Evolutionary conservation across 2,797 vertebrate species (phyloP).

Genomic region (Channallabes apus): DNA sequence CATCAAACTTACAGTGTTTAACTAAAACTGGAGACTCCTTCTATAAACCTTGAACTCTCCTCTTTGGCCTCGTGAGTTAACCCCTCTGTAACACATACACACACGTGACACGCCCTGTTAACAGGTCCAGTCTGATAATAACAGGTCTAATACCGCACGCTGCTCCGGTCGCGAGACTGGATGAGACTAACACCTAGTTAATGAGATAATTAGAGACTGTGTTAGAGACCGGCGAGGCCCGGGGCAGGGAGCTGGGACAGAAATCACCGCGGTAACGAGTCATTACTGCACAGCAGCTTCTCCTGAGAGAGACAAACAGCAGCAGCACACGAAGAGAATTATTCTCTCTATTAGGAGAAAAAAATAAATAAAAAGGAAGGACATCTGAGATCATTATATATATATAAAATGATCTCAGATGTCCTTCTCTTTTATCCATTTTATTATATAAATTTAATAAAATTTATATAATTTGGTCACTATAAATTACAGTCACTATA

Average conservation of each 20-base stretch:
- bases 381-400: neutral
- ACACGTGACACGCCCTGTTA: neutral
- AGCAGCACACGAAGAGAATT: neutral
- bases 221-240: constrained; percentile 31
- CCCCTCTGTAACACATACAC: neutral
- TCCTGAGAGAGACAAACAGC: neutral
- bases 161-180: constrained; percentile 13
- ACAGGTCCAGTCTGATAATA: constrained; percentile 29
- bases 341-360: neutral
- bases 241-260: constrained; percentile 17
- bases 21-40: neutral
- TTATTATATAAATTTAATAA: too few relatives aligned
- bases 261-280: constrained; percentile 26
- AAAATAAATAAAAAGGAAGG: neutral
- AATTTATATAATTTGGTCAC: too few relatives aligned
- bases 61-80: neutral
- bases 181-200: constrained; percentile 50
- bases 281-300: constrained; percentile 6
- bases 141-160: constrained; percentile 19
- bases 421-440: too few relatives aligned
- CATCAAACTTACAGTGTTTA: neutral
- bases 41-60: neutral
- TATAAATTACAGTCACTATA: too few relatives aligned
- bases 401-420: too few relatives aligned
- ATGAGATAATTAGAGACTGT: constrained; percentile 53